phyloP scores from a whole-genome alignment of 2,113 vertebrate species.

The Elephantulus edwardii region DNA sequence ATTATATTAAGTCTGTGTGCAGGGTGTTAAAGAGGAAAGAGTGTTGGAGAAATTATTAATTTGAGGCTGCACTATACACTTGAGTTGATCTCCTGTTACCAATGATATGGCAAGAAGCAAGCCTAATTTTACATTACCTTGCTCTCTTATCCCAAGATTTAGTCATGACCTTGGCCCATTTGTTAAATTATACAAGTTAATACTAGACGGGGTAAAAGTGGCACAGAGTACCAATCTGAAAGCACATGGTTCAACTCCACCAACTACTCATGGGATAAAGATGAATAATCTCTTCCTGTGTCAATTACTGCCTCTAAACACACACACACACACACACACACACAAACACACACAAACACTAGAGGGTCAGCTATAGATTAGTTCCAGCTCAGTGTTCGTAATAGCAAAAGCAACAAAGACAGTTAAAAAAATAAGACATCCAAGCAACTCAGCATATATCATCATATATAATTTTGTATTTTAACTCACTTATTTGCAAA shows the following conservation, averaged over 20 bases:
- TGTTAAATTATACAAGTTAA: constrained; percentile 4
- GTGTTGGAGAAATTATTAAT: not conserved
- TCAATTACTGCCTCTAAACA: too few relatives aligned
- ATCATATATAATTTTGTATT: not conserved
- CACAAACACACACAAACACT: too few relatives aligned
- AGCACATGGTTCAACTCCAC: too few relatives aligned
- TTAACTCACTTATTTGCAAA: not conserved
- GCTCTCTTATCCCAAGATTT: not conserved
- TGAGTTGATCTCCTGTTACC: not conserved
- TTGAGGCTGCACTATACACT: not conserved
- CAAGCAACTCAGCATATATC: not conserved
- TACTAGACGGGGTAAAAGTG: not conserved
- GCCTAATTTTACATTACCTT: not conserved
- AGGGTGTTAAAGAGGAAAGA: not conserved
- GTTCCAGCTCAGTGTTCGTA: too few relatives aligned
- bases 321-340: too few relatives aligned
- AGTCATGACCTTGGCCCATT: constrained; percentile 8
- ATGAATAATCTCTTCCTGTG: too few relatives aligned
- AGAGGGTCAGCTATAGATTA: too few relatives aligned
- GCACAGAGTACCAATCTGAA: not conserved
- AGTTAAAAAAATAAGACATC: not conserved
- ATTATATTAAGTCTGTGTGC: not conserved
- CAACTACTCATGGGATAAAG: too few relatives aligned
- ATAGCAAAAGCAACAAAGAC: too few relatives aligned
- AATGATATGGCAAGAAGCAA: not conserved